phyloP scores from a whole-genome alignment of 1,140 invertebrate genomes.

The Cotesia typhae region DNA sequence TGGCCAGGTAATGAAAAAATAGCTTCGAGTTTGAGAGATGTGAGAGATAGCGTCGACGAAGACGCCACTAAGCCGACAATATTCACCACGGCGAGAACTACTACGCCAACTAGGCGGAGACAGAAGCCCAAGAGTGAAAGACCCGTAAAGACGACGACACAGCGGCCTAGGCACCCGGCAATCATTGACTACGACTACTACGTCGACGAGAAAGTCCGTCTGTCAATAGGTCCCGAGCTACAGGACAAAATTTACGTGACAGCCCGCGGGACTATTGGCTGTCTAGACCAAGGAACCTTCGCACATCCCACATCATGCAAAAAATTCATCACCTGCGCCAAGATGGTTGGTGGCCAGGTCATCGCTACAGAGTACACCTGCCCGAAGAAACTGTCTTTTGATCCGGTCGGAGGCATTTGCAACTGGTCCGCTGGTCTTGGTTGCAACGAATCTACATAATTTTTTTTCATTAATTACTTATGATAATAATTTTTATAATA shows the following conservation, averaged over 20 bases:
- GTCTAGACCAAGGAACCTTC: conserved; percentile 87
- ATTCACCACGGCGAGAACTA: conserved; percentile 41
- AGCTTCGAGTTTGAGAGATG: conserved; percentile 11
- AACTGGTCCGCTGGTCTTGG: conserved; percentile 84
- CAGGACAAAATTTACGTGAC: conserved; percentile 71
- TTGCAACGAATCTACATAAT: conserved; percentile 69
- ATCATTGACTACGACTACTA: conserved; percentile 75
- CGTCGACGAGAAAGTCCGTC: conserved; percentile 69
- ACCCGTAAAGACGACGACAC: conserved; percentile 48
- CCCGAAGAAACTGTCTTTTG: conserved; percentile 83
- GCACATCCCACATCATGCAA: conserved; percentile 87
- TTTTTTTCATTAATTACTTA: conserved; percentile 17
- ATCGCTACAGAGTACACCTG: conserved; percentile 88
- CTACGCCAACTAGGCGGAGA: conserved; percentile 49
- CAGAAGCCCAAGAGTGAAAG: conserved; percentile 44
- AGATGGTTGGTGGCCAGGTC: conserved; percentile 78
- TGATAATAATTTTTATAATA: conserved; percentile 19
- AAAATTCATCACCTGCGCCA: conserved; percentile 88
- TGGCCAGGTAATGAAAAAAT: conserved; percentile 20
- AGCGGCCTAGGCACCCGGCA: conserved; percentile 55
- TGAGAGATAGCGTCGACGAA: conserved; percentile 12
- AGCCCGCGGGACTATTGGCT: conserved; percentile 72
- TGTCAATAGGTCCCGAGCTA: conserved; percentile 66
- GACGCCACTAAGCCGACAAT: conserved; percentile 62
- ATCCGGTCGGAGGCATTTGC: conserved; percentile 88